Percentiles rank a stretch among this genome's conserved stretches.
Conservation (phyloP, 2,113 vertebrate species). For the Manacus vitellinus region DNA sequence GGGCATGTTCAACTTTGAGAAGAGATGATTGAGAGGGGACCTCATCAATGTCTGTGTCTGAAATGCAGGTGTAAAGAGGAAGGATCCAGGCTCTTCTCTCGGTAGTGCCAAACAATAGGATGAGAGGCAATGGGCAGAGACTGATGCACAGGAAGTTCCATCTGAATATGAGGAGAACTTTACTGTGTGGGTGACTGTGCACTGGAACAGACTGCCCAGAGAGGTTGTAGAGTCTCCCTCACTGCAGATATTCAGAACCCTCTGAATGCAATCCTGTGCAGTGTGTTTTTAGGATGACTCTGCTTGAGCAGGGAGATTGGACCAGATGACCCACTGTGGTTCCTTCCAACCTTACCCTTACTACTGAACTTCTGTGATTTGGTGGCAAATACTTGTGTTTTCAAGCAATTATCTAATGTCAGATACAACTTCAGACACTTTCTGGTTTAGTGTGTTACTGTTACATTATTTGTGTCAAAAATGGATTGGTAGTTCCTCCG, state of each 20-base stretch:
- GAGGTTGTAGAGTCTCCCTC: neutral
- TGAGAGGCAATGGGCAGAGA: neutral
- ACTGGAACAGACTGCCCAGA: neutral
- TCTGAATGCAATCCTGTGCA: neutral
- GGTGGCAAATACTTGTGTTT: neutral
- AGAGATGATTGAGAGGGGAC: neutral
- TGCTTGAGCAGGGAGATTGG: neutral
- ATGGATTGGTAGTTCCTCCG: neutral
- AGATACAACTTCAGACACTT: neutral
- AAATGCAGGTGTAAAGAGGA: neutral
- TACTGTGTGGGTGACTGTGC: neutral
- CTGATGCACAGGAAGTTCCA: neutral
- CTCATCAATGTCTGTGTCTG: neutral
- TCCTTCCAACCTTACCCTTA: neutral
- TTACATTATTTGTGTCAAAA: neutral
- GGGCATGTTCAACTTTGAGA: neutral
- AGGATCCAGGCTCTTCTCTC: neutral
- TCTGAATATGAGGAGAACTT: neutral
- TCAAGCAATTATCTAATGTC: neutral
- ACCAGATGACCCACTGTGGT: neutral
- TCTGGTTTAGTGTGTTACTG: neutral
- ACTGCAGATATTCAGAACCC: neutral
- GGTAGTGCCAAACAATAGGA: neutral
- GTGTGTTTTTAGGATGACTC: neutral
- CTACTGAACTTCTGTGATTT: neutral